Percentiles rank a stretch among this genome's conserved stretches.
Conservation (phyloP, 2,797 vertebrate genomes). For the Alfaro cultratus region DNA sequence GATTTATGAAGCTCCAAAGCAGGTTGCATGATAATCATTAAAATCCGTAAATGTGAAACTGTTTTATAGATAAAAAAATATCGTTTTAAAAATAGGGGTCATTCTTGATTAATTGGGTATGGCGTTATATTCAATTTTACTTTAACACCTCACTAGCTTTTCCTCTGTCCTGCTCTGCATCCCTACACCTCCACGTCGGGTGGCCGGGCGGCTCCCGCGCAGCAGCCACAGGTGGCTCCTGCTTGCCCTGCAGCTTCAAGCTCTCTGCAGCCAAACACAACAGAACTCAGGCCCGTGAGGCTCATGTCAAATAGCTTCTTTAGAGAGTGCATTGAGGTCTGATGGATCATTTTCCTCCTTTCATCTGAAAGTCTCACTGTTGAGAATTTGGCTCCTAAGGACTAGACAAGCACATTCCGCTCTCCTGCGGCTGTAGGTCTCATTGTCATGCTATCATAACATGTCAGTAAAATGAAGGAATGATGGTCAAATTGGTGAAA, state of each 20-base stretch:
- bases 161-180: constrained; percentile 3
- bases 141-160: neutral
- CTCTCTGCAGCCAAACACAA: constrained; percentile 68
- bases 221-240: constrained; percentile 80
- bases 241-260: constrained; percentile 60
- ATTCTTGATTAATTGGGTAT: neutral
- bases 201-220: constrained; percentile 40
- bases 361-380: constrained; percentile 45
- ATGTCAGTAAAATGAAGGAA: constrained; percentile 2
- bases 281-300: constrained; percentile 53
- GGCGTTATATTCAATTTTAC: neutral
- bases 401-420: constrained; percentile 63
- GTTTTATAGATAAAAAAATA: neutral
- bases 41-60: neutral
- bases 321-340: constrained; percentile 57
- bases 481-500: neutral
- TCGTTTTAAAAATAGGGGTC: neutral
- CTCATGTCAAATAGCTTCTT: constrained; percentile 63
- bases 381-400: constrained; percentile 50
- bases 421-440: constrained; percentile 27
- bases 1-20: neutral
- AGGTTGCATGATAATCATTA: neutral
- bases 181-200: constrained; percentile 6
- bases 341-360: constrained; percentile 58
- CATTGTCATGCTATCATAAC: constrained; percentile 33